Evolutionary conservation across 2,888 invertebrate genomes (phyloP).

Genomic region (Arge pagana): DNA sequence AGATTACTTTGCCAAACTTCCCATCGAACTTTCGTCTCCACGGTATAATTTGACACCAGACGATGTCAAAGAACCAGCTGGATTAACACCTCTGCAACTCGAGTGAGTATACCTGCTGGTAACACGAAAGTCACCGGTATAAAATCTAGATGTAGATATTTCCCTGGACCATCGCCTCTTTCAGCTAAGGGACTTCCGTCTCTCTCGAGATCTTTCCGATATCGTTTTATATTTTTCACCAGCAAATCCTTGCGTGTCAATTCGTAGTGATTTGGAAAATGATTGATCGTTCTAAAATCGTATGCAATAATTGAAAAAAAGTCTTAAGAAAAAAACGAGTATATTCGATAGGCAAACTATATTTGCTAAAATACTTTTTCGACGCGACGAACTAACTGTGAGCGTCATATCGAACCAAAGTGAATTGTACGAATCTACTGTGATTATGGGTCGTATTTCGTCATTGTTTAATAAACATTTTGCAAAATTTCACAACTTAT

Average conservation of each 20-base stretch:
- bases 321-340: no score
- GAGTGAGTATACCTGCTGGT: slow-evolving; percentile 67
- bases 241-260: slow-evolving; percentile 93
- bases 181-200: slow-evolving; percentile 88
- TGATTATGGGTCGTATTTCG: no score
- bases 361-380: no score
- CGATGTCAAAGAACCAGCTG: no score
- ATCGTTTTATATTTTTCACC: slow-evolving; percentile 94
- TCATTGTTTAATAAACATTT: no score
- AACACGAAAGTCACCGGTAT: slow-evolving; percentile 92
- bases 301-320: slow-evolving; percentile 20
- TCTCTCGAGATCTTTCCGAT: slow-evolving; percentile 88
- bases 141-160: slow-evolving; percentile 85
- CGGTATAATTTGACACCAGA: no score
- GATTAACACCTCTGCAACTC: no score
- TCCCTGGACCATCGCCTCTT: slow-evolving; percentile 73
- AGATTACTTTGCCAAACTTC: neutral
- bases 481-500: neutral
- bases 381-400: no score
- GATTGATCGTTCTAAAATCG: slow-evolving; percentile 79
- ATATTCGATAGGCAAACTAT: no score
- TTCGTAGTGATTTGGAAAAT: slow-evolving; percentile 96
- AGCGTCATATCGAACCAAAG: neutral
- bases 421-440: no score
- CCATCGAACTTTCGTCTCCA: no score